Base-by-base conservation (phyloP, 1,140 invertebrate species). In the Pachyrhynchus sulphureomaculatus region DNA sequence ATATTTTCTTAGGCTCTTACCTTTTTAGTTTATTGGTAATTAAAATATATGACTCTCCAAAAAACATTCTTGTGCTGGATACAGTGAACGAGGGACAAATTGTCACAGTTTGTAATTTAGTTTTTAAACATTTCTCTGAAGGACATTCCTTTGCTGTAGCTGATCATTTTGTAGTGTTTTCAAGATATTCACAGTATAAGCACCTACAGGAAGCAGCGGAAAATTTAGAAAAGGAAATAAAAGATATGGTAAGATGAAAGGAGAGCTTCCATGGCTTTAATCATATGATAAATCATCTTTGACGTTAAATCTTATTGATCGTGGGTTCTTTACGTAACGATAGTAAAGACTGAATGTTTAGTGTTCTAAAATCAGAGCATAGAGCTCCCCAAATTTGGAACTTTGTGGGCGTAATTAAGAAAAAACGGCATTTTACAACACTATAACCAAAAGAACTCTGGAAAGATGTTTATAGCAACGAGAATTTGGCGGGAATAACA, bases 41-140 rank as follows among this genome's bases (percentile, higher is more conserved):
- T 33, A 81, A 84, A 65, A 86, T 88, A 66, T 84, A 81, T 80
- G 81, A 83, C 26, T 82, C 84, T 0, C 66, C 87, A 13, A 76
- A 80, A 54, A 78, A 80, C 20, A 83, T 82, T 68, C 83, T 84
- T 1, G 84, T 81, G 51, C 74, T 84, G 52, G 84, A 84, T 57
- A 77, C 83, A 33, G 64, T 87, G 12, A 78, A 80, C 13, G 73
- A 76, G 4, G 84, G 84, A 1, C 78, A 83, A 56, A 58, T 82
- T n/a, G 61, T 88, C 0, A 77, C 81, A 1, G 82, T 83, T 59
- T 76, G 75, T 4, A 90, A 89, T 81, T 78, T 89, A 48, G 42
- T 62, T 29, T 65, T 68, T 37, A 51, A 45, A 58, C 13, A 62
- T 29, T 34, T 23, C 10, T 64, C 53, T 15, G 24, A 59, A 6